Evolutionary conservation across 1,140 invertebrate genomes (phyloP), one percentile per base, ranked within the genome.

Genomic region (Drosophila carrolli): DNA sequence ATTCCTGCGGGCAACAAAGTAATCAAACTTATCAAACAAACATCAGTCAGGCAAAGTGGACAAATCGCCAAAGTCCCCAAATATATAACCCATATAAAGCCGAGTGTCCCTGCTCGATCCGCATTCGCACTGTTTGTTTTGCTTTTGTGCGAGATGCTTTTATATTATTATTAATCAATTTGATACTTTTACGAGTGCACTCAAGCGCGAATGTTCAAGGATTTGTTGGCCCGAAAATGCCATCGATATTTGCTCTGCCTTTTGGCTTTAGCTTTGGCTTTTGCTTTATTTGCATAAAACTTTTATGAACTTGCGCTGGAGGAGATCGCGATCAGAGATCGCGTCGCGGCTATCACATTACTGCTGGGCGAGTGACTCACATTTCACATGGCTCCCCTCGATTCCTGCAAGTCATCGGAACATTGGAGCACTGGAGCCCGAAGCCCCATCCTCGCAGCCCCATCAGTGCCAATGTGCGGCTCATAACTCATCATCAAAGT

Each of bases 161-260:
- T 83, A 78, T 90, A 86, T 83, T 91, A 84, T 91, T 91, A 91
- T 91, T 91, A 91, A 91, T 91, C 88, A 91, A 91, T 91, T 91
- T 91, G 88, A 91, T 91, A 91, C 88, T 91, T 91, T 91, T 91
- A 82, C 84, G 84, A 88, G 83, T 79, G 84, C 83, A 89, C 83
- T 86, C 83, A 86, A 83, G 83, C 83, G 83, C 83, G 81, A 86
- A 86, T 68, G 83, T 77, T 82, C 82, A 85, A 85, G 82, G 82
- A 85, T 85, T 86, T 86, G 79, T 53, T 65, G 63, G 19, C 63
- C 48, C 58, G n/a, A 29, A 75, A 75, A 59, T 71, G 78, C 63
- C 71, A 57, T 68, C 44, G 77, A 72, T 59, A 78, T 51, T 59
- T 40, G 51, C 63, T 38, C 9, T 23, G 65, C 35, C 37, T 63